phyloP scores from a whole-genome alignment of 2,797 vertebrate genomes.

The Gadopsis bispinosus region DNA sequence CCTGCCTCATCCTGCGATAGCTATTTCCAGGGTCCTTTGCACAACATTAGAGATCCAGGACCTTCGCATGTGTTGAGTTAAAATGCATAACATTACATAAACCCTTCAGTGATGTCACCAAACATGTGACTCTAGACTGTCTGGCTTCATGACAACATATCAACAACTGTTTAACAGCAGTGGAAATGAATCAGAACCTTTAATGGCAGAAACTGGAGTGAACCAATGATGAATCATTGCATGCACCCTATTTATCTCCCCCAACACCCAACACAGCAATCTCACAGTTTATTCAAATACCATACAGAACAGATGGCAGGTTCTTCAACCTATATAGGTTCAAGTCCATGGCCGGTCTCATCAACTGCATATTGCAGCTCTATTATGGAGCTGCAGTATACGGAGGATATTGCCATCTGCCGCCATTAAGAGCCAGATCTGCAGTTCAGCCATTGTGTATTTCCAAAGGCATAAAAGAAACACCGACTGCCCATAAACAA shows the following conservation, averaged over 20 bases:
- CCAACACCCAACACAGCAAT: conserved; percentile 17
- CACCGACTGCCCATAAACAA: conserved; percentile 2
- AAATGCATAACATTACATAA: conserved; percentile 28
- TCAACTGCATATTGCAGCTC: background rate
- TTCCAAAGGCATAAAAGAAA: conserved; percentile 11
- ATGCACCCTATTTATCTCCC: conserved; percentile 43
- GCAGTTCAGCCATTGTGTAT: background rate
- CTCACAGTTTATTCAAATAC: conserved; percentile 35
- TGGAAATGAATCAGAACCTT: conserved; percentile 38
- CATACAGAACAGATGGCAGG: conserved; percentile 29
- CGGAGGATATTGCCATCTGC: conserved; percentile 21
- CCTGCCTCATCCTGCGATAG: background rate
- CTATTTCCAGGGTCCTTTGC: conserved; percentile 9
- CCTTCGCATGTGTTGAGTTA: conserved; percentile 5
- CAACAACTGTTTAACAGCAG: conserved; percentile 31
- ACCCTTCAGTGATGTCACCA: conserved; percentile 24
- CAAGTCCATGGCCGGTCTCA: conserved; percentile 4
- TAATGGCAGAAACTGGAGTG: conserved; percentile 28
- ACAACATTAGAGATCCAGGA: conserved; percentile 2
- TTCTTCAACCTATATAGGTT: conserved; percentile 15
- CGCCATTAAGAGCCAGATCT: conserved; percentile 22
- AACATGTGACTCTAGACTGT: conserved; percentile 35
- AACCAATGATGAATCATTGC: conserved; percentile 51
- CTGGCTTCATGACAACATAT: conserved; percentile 39
- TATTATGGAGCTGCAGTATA: background rate